Percentiles rank a stretch among this genome's conserved stretches.
Evolutionary conservation across 2,888 invertebrate genomes (phyloP).

Genomic region (Ashinkailepas kermadecensis): DNA sequence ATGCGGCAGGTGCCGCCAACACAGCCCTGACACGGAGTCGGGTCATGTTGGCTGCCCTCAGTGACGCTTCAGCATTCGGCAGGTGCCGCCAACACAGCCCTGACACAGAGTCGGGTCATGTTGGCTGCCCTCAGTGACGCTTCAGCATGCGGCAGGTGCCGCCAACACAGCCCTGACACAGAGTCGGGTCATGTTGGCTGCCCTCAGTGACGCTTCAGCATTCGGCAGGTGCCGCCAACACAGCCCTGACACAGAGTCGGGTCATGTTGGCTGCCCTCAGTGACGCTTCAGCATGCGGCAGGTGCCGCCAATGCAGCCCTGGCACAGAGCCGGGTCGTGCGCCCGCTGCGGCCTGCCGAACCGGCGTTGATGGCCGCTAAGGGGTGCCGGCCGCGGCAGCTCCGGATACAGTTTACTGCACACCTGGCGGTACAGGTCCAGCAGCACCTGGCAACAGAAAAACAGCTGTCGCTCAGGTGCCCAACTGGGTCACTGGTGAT

Average conservation of each 20-base stretch:
- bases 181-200: background rate
- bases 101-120: background rate
- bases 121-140: too few relatives aligned
- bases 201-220: background rate
- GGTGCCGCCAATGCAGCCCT: background rate
- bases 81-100: background rate
- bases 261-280: background rate
- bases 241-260: background rate
- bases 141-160: conserved; percentile 9
- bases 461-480: too few relatives aligned
- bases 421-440: background rate
- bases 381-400: background rate
- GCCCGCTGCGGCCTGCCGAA: background rate
- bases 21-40: background rate
- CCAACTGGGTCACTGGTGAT: too few relatives aligned
- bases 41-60: too few relatives aligned
- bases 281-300: background rate
- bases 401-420: background rate
- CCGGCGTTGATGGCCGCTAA: background rate
- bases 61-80: background rate
- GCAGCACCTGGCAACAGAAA: background rate
- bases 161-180: background rate
- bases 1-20: background rate
- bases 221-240: background rate
- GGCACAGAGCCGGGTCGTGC: background rate